A percentile compares a stretch with the other conserved stretches of the same genome.
Conservation (phyloP, 2,113 vertebrate species). For the Atlantisia rogersi region DNA sequence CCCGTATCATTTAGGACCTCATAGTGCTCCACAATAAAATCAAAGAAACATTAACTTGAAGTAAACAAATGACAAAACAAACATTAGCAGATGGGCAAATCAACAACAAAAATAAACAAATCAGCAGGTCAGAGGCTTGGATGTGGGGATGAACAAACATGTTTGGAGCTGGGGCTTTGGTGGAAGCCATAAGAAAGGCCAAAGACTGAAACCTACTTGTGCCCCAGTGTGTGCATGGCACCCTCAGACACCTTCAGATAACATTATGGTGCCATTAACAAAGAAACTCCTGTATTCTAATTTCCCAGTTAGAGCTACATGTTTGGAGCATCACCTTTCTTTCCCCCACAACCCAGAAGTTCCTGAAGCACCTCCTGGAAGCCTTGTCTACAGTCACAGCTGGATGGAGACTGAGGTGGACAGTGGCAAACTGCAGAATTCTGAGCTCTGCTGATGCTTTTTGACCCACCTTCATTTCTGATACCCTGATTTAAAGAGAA, state of each 20-base stretch:
- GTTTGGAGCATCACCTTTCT: not conserved
- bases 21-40: conserved; percentile 69
- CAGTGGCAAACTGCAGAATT: not conserved
- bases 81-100: conserved; percentile 70
- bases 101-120: conserved; percentile 68
- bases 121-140: conserved; percentile 48
- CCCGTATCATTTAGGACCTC: conserved; percentile 67
- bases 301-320: not conserved
- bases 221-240: accelerated
- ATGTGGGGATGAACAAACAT: not conserved
- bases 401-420: not conserved
- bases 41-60: conserved; percentile 73
- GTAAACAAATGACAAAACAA: conserved; percentile 71
- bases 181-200: not conserved
- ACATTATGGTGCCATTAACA: accelerated
- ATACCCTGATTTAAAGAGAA: not conserved
- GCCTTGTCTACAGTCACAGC: not conserved
- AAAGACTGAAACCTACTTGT: accelerated
- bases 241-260: not conserved
- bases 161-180: not conserved
- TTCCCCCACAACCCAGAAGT: accelerated
- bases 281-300: not conserved
- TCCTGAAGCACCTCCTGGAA: not conserved
- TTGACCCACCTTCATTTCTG: not conserved
- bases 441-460: not conserved